A percentile compares a stretch with the other conserved stretches of the same genome.
Evolutionary conservation across 2,113 vertebrate genomes (phyloP).

Genomic region (Ciconia boyciana): DNA sequence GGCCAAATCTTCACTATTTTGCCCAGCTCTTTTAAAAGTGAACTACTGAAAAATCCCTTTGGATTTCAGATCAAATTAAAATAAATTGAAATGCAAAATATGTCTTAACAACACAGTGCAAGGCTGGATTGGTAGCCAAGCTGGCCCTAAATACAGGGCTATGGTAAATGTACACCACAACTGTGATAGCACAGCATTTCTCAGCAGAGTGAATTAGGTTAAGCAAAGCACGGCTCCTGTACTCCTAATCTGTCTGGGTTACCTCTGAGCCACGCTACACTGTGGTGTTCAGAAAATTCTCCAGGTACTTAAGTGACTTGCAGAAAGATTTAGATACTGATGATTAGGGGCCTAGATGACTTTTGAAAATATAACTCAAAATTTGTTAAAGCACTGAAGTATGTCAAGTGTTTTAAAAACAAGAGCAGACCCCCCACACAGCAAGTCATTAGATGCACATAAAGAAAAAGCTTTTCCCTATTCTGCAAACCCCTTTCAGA

Average conservation of each 20-base stretch:
- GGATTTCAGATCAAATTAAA: neutral
- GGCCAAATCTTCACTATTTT: neutral
- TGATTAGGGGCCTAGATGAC: neutral
- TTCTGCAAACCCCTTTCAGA: neutral
- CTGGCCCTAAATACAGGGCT: neutral
- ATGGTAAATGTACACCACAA: neutral
- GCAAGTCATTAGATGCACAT: neutral
- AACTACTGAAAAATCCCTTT: neutral
- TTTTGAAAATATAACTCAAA: neutral
- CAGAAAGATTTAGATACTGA: neutral
- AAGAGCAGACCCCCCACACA: neutral
- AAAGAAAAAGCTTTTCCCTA: neutral
- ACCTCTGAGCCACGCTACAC: neutral
- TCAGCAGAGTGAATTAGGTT: neutral
- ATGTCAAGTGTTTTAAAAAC: neutral
- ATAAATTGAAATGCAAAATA: neutral
- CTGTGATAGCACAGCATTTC: neutral
- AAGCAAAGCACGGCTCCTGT: neutral
- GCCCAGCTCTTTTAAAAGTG: neutral
- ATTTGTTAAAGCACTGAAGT: neutral
- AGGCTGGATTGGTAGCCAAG: neutral
- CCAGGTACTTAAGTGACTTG: neutral
- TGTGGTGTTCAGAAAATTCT: neutral
- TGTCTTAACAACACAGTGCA: neutral
- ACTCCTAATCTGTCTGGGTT: neutral